A percentile compares a stretch with the other conserved stretches of the same genome.
phyloP scores from a whole-genome alignment of 2,113 vertebrate species.

The Emydocephalus ijimae region DNA sequence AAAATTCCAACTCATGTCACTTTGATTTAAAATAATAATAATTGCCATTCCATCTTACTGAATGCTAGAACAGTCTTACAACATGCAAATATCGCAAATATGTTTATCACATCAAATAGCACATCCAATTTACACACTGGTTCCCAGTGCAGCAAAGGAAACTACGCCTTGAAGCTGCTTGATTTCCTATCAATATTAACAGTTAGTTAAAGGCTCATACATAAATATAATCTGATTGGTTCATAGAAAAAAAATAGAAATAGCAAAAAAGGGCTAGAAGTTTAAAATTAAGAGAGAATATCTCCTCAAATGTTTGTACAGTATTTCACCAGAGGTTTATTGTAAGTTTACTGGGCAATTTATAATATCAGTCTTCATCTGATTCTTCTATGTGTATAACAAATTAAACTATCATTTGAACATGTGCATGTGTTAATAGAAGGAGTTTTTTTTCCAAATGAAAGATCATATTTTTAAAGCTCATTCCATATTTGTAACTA shows the following conservation, averaged over 20 bases:
- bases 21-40: not conserved
- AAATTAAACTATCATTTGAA: constrained; percentile 27
- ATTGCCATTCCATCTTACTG: not conserved
- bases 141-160: not conserved
- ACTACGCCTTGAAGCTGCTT: not conserved
- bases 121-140: not conserved
- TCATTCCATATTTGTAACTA: constrained; percentile 20
- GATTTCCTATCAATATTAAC: not conserved
- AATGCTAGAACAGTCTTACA: not conserved
- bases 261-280: constrained; percentile 38
- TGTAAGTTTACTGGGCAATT: constrained; percentile 2
- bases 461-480: constrained; percentile 20
- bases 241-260: constrained; percentile 17
- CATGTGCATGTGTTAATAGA: constrained; percentile 23
- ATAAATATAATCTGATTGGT: not conserved
- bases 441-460: not conserved
- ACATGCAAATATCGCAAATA: not conserved
- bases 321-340: constrained; percentile 17
- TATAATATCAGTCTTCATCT: constrained; percentile 12
- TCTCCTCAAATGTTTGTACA: constrained; percentile 3
- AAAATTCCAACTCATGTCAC: not conserved
- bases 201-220: not conserved
- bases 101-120: not conserved
- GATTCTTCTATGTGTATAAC: constrained; percentile 4
- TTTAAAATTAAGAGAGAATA: constrained; percentile 32